Base-by-base conservation (phyloP, 1,140 invertebrate genomes). In the Vollenhovia emeryi region DNA sequence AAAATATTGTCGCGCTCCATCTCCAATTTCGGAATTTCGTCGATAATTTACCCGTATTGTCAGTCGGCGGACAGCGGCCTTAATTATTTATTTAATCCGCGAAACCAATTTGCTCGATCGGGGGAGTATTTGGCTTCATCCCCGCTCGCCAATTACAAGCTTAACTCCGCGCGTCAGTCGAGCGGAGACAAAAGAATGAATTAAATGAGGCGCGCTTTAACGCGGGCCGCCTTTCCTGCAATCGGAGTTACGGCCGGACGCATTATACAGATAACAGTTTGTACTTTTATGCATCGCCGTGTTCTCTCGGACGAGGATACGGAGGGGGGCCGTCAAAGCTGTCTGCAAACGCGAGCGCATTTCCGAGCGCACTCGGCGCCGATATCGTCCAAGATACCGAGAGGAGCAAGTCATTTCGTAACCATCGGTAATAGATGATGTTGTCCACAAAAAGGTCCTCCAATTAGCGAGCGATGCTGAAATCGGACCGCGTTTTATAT, bases 311-410 rank as follows among this genome's bases (percentile, higher is more conserved):
- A 33, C 45, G 30, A 68, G 55, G 15, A n/a, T 21, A n/a, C n/a
- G n/a, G n/a, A n/a, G n/a, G 55, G 6, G 40, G 8, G 13, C 36
- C 62, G 59, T 84, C 74, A 83, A 75, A 64, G 78, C 21, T 64
- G 36, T 87, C 64, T 52, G 50, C 86, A 75, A 68, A 87, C 55
- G 76, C 68, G 62, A 86, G 78, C 86, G 64, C 62, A 50, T 73
- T 64, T 83, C 62, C 62, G 69, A 86, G 84, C 60, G 75, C 75
- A 66, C 84, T 57, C 36, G 11, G 15, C 30, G 30, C 68, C 69
- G 86, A 21, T 87, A 71, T 86, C 85, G 62, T 85, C 21, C 60
- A 50, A 83, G 78, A 86, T 84, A 86, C 24, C 86, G 68, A 50
- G 40, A 75, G 59, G 71, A 55, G 85, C 48, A 84, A 87, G 55